phyloP scores from a whole-genome alignment of 2,888 invertebrate genomes.

The Mongoloraphidia duomilia region DNA sequence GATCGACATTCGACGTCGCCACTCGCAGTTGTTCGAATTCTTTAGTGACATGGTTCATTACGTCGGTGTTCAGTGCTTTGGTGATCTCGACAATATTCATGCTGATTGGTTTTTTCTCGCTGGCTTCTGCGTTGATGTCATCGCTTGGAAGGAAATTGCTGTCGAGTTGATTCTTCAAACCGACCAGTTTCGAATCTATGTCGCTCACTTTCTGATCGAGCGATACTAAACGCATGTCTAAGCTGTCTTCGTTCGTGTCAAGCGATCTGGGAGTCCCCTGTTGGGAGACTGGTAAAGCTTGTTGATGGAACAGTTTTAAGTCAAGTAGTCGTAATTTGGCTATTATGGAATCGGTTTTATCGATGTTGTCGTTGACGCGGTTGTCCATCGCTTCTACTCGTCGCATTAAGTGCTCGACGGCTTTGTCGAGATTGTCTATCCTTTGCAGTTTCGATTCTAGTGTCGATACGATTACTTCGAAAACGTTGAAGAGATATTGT shows the following conservation, averaged over 20 bases:
- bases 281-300: slow-evolving; percentile 22
- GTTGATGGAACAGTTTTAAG: slow-evolving; percentile 52
- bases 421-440: slow-evolving; percentile 77
- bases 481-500: slow-evolving; percentile 76
- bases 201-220: slow-evolving; percentile 73
- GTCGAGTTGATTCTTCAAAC: slow-evolving; percentile 69
- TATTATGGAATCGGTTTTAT: slow-evolving; percentile 72
- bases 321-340: slow-evolving; percentile 61
- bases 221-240: slow-evolving; percentile 53
- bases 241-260: slow-evolving; percentile 30
- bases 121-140: slow-evolving; percentile 75
- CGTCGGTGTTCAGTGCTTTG: slow-evolving; percentile 68
- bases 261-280: slow-evolving; percentile 21
- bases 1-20: slow-evolving; percentile 62
- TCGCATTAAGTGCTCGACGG: slow-evolving; percentile 74
- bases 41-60: slow-evolving; percentile 65
- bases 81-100: slow-evolving; percentile 72
- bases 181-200: slow-evolving; percentile 64
- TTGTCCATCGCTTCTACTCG: slow-evolving; percentile 71
- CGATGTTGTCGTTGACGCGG: slow-evolving; percentile 68
- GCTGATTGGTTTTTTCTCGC: slow-evolving; percentile 74
- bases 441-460: slow-evolving; percentile 75
- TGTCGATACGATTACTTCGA: slow-evolving; percentile 80
- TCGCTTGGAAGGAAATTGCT: slow-evolving; percentile 63
- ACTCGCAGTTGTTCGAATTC: slow-evolving; percentile 66